Evolutionary conservation across 1,140 invertebrate species (phyloP), one percentile per base, ranked within the genome.

Genomic region (Carposina sasakii): DNA sequence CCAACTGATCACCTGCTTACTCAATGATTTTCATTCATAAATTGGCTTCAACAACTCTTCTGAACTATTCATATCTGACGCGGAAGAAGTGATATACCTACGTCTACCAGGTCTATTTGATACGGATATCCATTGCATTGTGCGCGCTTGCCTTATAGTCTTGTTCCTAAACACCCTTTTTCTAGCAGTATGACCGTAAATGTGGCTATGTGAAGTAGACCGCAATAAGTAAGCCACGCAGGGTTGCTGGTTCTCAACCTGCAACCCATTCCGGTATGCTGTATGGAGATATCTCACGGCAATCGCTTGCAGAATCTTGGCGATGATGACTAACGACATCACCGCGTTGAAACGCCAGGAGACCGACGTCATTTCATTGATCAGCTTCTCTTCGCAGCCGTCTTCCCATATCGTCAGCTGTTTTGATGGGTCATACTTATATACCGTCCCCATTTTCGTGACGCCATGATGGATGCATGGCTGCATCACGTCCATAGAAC

Each of bases 311-410:
- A 76, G 28, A 43, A 74, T 65, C 79, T 83, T 81, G 23, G 75
- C 74, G 15, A 76, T 20, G 39, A 78, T 79, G 9, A 81, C 70
- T 9, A 83, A 47, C 8, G 67, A 56, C 75, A 79, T 83, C 0
- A 83, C 79, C 13, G 67, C 65, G 34, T 77, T 83, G 19, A 83
- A 81, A n/a, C 68, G 59, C 79, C 76, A 73, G 0, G 76, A 83
- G 0, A 83, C 70, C 0, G 65, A 57, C 76, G 75, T 77, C 76
- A 83, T 83, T 57, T 83, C 76, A 17, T 46, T 63, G 51, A 83
- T 83, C n/a, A 83, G 47, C 36, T 81, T 81, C 31, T 81, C 75
- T 61, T 83, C 79, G 33, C 79, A 83, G 8, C 79, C 79, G 23
- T 64, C 65, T 10, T 64, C 53, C 74, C 70, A 83, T 48, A 83